Percentiles rank a stretch among this genome's conserved stretches.
phyloP scores from a whole-genome alignment of 2,888 invertebrate genomes.

The Dascillus cervinus region DNA sequence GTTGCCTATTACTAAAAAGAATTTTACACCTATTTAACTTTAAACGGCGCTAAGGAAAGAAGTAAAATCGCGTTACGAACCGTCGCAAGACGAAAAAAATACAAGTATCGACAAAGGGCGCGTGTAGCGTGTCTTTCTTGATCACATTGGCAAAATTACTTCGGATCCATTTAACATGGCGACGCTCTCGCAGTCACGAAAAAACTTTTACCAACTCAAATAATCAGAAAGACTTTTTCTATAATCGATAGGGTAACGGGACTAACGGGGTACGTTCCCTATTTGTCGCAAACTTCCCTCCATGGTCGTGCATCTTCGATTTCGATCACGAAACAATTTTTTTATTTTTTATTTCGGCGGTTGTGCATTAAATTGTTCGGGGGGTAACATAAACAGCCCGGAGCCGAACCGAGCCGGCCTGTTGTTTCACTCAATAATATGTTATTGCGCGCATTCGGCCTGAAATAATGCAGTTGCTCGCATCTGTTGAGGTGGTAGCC shows the following conservation, averaged over 20 bases:
- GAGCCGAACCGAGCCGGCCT: too few species aligned
- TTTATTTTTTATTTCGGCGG: too few species aligned
- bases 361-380: too few species aligned
- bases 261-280: constrained; percentile 13
- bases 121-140: constrained; percentile 35
- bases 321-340: too few species aligned
- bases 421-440: constrained; percentile 42
- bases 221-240: constrained; percentile 24
- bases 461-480: constrained; percentile 42
- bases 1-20: constrained; percentile 40
- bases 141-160: constrained; percentile 41
- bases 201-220: constrained; percentile 19
- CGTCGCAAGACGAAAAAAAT: constrained; percentile 19
- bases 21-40: constrained; percentile 45
- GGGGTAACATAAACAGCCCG: constrained; percentile 39
- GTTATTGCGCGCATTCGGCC: constrained; percentile 42
- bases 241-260: constrained; percentile 23
- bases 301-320: too few species aligned
- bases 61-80: constrained; percentile 31
- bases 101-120: constrained; percentile 20
- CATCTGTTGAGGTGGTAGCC: constrained; percentile 34
- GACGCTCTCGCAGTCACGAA: constrained; percentile 16
- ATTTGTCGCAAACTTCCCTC: constrained; percentile 19
- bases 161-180: constrained; percentile 42
- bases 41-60: constrained; percentile 35